phyloP scores from a whole-genome alignment of 1,140 invertebrate genomes.

The Drosophila virilis region DNA sequence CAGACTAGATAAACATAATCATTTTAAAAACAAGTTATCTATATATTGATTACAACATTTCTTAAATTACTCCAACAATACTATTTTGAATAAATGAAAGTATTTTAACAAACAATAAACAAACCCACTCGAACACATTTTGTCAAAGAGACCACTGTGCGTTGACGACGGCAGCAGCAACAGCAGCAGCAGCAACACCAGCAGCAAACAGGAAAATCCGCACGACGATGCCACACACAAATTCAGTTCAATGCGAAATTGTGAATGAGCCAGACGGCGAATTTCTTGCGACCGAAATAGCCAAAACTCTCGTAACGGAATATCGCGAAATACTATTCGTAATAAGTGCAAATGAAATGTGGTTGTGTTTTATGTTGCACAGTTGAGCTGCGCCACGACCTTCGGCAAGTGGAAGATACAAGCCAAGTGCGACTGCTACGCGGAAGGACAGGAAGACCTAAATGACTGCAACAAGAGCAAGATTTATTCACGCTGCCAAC shows the following conservation, averaged over 20 bases:
- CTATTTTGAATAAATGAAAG: too few relatives aligned
- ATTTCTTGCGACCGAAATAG: slow-evolving; percentile 36
- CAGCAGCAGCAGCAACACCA: slow-evolving; percentile 41
- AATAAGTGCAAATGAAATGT: slow-evolving; percentile 26
- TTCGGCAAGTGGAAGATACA: slow-evolving; percentile 19
- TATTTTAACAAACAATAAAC: too few relatives aligned
- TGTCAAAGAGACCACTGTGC: slow-evolving; percentile 17
- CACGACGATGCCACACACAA: slow-evolving; percentile 68
- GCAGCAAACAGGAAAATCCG: slow-evolving; percentile 79
- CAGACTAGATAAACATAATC: too few relatives aligned
- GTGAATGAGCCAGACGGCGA: slow-evolving; percentile 75
- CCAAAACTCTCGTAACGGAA: slow-evolving; percentile 42
- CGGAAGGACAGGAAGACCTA: slow-evolving; percentile 37
- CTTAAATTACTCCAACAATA: too few relatives aligned
- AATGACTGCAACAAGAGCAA: slow-evolving; percentile 31
- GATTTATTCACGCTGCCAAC: slow-evolving; percentile 27
- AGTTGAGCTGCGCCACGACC: slow-evolving; percentile 10
- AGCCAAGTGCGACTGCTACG: slow-evolving; percentile 14
- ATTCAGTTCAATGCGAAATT: slow-evolving; percentile 80
- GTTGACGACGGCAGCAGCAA: slow-evolving; percentile 26
- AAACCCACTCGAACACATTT: too few relatives aligned
- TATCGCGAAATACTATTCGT: slow-evolving; percentile 17
- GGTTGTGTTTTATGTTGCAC: slow-evolving; percentile 11
- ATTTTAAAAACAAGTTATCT: too few relatives aligned
- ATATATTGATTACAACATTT: too few relatives aligned